phyloP scores from a whole-genome alignment of 2,888 invertebrate genomes.

The Malacosoma neustria region DNA sequence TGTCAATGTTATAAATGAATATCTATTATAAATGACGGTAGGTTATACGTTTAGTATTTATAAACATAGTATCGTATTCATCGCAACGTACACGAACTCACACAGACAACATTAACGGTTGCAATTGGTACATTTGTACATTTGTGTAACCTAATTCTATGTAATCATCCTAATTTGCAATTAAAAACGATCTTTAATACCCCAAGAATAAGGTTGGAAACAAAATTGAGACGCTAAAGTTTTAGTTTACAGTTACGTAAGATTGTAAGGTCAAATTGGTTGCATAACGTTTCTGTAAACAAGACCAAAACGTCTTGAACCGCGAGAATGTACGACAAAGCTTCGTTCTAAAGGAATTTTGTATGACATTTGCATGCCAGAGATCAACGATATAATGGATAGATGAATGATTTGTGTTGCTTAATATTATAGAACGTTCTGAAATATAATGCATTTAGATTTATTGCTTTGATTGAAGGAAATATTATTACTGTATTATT shows the following conservation, averaged over 20 bases:
- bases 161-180: slow-evolving; percentile 10
- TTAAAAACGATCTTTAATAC: slow-evolving; percentile 13
- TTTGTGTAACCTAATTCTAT: slow-evolving; percentile 47
- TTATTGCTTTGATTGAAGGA: slow-evolving; percentile 18
- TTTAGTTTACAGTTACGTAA: slow-evolving; percentile 58
- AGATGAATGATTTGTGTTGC: slow-evolving; percentile 32
- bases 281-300: slow-evolving; percentile 50
- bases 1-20: no score
- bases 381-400: slow-evolving; percentile 22
- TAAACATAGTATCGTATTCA: no score
- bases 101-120: slow-evolving; percentile 14
- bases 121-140: slow-evolving; percentile 38
- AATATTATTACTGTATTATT: no score
- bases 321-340: slow-evolving; percentile 21
- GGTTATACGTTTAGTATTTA: no score
- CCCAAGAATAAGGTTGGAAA: slow-evolving; percentile 12
- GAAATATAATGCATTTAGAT: slow-evolving; percentile 32
- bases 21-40: no score
- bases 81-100: no score
- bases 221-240: slow-evolving; percentile 16
- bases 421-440: slow-evolving; percentile 55
- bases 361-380: slow-evolving; percentile 4
- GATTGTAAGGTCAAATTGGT: slow-evolving; percentile 54
- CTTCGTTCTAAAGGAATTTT: slow-evolving; percentile 9
- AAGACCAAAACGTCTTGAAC: slow-evolving; percentile 33